Evolutionary conservation across 2,113 vertebrate genomes (phyloP), one percentile per base, ranked within the genome.

Genomic region (Eupsittula cactorum): DNA sequence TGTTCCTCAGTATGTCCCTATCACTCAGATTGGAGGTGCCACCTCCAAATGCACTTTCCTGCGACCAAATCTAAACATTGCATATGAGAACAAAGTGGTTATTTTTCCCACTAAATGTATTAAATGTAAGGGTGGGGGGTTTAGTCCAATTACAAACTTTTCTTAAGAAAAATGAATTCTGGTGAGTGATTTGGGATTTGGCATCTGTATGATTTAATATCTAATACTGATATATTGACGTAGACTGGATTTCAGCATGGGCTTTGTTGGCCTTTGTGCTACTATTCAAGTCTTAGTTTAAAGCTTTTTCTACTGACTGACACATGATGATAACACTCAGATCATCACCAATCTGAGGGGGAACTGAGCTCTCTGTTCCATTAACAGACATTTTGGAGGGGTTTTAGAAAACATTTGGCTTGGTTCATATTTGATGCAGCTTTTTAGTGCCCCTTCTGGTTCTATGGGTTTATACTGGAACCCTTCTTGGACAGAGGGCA

Each of bases 61-160:
- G 24, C 27, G 13, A 63, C 42, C 29, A 24, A 3, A 2, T 35
- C 17, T 79, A 33, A 71, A 47, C 17, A 47, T 33, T 47, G 16
- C 28, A 19, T 42, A 13, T 55, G 46, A 71, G 52, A 82, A 71
- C 14, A 52, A 57, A 16, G 17, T n/a, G 27, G 8, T 16, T 35
- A 2, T 67, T 87, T 75, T 92, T 68, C 35, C 57, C 75, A 57
- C 55, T 9, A 90, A 81, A 31, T 8, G 8, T 69, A 16, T 41
- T 39, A 57, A 65, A 49, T 20, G 3, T 52, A 37, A 41, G 19
- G 12, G 57, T 7, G 3, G 7, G 0, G 0, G 5, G 5, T 70
- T 88, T 16, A 44, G n/a, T 37, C 33, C 78, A 28, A 33, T 75
- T 65, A 11, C 29, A 35, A 59, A 33, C 21, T 71, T 79, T n/a